Conservation (phyloP, 2,797 vertebrate genomes). For the Onychomys arenicola region DNA sequence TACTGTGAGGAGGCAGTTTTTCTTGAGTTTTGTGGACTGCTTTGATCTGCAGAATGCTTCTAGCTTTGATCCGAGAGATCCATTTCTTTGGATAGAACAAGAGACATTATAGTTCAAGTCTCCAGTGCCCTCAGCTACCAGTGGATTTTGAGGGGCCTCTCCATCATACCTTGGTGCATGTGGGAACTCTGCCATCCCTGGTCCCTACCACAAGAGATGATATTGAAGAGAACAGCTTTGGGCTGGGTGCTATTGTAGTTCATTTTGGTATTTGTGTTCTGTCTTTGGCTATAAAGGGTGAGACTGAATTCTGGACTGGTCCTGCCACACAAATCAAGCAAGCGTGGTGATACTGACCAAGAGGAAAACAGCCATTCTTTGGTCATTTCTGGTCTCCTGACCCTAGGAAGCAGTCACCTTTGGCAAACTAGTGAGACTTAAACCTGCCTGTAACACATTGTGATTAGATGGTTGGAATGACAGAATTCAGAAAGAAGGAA, state of each 20-base stretch:
- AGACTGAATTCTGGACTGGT: neutral
- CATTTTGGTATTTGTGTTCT: neutral
- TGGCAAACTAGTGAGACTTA: neutral
- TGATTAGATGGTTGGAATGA: neutral
- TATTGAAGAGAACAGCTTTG: neutral
- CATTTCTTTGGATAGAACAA: neutral
- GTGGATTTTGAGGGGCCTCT: neutral
- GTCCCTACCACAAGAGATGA: neutral
- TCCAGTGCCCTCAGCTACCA: neutral
- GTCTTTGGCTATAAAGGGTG: neutral
- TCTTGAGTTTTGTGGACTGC: neutral
- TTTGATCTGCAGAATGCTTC: neutral
- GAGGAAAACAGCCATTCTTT: neutral
- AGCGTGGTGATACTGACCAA: neutral
- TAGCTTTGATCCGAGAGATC: neutral
- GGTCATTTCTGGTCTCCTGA: neutral
- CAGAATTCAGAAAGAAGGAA: constrained; percentile 32
- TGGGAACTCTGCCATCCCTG: neutral
- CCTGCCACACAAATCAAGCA: neutral
- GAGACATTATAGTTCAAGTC: neutral
- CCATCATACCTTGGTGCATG: neutral
- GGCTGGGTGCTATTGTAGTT: neutral
- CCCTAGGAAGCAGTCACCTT: neutral
- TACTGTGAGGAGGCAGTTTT: neutral
- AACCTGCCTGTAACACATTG: neutral